phyloP scores from a whole-genome alignment of 2,797 vertebrate genomes.

The Urosaurus nigricauda region DNA sequence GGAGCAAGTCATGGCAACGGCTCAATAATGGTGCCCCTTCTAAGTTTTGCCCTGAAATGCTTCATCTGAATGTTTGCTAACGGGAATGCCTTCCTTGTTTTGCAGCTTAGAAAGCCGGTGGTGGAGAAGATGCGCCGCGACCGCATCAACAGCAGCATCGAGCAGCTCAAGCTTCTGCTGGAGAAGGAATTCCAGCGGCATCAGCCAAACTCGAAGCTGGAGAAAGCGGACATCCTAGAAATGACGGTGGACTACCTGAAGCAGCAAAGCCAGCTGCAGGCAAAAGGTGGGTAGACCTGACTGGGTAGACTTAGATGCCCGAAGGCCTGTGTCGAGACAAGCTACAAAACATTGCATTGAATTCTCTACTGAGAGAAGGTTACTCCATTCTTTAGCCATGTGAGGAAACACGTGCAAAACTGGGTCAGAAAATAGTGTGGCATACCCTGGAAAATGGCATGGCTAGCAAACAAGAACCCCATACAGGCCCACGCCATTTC shows the following conservation, averaged over 20 bases:
- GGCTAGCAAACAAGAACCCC: no score
- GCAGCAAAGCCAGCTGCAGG: constrained; percentile 70
- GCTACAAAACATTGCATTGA: background rate
- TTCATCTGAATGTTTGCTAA: constrained; percentile 20
- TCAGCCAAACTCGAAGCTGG: constrained; percentile 72
- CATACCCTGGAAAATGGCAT: no score
- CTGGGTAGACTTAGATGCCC: accelerated
- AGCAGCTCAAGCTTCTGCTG: constrained; percentile 85
- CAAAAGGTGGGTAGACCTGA: constrained; percentile 63
- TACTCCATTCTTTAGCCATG: no score
- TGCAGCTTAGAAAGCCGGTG: constrained; percentile 87
- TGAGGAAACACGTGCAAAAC: no score
- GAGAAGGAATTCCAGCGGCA: constrained; percentile 78
- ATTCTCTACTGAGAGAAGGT: background rate
- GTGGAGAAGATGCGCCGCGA: constrained; percentile 87
- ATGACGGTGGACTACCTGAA: constrained; percentile 80
- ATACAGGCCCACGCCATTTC: no score
- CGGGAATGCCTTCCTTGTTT: constrained; percentile 4
- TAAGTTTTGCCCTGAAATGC: background rate
- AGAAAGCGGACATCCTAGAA: constrained; percentile 78
- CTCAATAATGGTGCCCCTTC: background rate
- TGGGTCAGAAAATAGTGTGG: no score
- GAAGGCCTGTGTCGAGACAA: no score
- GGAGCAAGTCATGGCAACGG: no score
- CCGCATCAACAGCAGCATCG: constrained; percentile 82